Conservation (phyloP, 1,140 invertebrate species). For the Pissodes strobi region DNA sequence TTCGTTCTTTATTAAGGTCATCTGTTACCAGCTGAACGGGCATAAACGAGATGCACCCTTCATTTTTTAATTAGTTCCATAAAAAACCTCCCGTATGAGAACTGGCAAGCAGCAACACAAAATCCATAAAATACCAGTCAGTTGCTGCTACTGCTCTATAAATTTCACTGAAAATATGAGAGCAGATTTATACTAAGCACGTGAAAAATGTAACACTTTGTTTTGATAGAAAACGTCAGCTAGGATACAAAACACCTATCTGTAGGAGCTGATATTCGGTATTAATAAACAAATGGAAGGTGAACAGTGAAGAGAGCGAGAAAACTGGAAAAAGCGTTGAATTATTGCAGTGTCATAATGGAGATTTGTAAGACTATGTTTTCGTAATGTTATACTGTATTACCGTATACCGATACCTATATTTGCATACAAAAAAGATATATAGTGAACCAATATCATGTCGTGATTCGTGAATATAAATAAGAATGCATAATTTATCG, state of each 20-base stretch:
- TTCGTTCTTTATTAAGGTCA: neutral
- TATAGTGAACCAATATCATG: no score
- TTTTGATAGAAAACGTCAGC: neutral
- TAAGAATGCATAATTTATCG: no score
- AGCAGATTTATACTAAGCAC: neutral
- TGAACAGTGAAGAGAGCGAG: no score
- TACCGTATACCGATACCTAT: no score
- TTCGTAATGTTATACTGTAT: no score
- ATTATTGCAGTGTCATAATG: no score
- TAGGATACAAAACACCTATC: neutral
- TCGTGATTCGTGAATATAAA: no score
- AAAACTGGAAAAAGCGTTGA: no score
- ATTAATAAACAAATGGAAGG: no score
- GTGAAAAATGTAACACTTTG: neutral
- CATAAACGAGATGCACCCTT: neutral
- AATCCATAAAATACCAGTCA: neutral
- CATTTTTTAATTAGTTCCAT: slow-evolving; percentile 2
- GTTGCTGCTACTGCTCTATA: neutral
- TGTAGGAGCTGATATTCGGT: no score
- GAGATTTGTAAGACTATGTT: no score
- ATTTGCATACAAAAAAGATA: no score
- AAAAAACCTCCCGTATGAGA: neutral
- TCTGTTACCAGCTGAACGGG: neutral
- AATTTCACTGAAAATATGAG: neutral
- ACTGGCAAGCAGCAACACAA: neutral